A percentile compares a stretch with the other conserved stretches of the same genome.
phyloP scores from a whole-genome alignment of 2,113 vertebrate species.

The Ctenomys sociabilis region DNA sequence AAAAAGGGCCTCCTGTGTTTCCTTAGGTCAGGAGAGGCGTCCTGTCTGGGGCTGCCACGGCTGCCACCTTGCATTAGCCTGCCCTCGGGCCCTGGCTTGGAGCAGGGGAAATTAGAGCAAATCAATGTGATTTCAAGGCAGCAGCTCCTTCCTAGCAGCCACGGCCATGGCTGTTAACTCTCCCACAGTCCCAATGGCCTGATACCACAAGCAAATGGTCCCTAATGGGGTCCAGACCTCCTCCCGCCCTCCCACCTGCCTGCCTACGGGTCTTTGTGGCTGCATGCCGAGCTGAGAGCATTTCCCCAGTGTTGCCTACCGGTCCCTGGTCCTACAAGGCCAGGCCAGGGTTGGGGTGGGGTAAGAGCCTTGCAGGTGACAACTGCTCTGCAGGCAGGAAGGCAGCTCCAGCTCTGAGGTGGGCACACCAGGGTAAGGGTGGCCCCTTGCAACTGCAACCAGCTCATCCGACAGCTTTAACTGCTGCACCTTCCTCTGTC shows the following conservation, averaged over 20 bases:
- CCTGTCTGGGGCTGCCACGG: slow-evolving; percentile 56
- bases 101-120: slow-evolving; percentile 80
- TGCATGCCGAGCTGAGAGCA: neutral
- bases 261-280: neutral
- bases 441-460: neutral
- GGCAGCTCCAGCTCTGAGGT: neutral
- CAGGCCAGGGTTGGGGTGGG: neutral
- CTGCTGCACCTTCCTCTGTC: neutral
- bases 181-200: slow-evolving; percentile 47
- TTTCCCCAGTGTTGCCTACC: too few relatives aligned
- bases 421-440: neutral
- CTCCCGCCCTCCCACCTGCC: slow-evolving; percentile 63
- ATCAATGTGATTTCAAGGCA: slow-evolving; percentile 80
- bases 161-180: slow-evolving; percentile 74
- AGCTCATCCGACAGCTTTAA: neutral
- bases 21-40: neutral
- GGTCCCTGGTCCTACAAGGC: neutral
- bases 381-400: neutral
- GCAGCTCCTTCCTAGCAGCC: slow-evolving; percentile 61
- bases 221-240: slow-evolving; percentile 80
- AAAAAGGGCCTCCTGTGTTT: slow-evolving; percentile 1
- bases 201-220: slow-evolving; percentile 78
- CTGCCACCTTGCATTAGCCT: slow-evolving; percentile 75
- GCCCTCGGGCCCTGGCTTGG: neutral
- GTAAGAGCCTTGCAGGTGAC: neutral